Evolutionary conservation across 2,113 vertebrate species (phyloP).

Genomic region (Pristiophorus japonicus): DNA sequence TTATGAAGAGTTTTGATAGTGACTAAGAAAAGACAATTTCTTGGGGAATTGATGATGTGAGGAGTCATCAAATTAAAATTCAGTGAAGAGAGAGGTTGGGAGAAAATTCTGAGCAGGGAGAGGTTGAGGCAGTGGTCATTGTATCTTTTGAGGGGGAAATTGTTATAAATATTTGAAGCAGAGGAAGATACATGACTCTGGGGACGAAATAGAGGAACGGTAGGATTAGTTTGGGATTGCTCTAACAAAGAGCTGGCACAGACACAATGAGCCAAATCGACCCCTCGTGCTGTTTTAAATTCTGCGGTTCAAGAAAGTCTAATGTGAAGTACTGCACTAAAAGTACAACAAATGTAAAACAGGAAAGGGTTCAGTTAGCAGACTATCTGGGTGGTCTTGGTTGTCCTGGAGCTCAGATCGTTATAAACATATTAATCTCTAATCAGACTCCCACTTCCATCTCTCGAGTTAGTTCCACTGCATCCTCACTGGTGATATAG

Average conservation of each 20-base stretch:
- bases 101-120: not conserved
- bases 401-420: not conserved
- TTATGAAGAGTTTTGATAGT: not conserved
- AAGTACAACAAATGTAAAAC: not conserved
- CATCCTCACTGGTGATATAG: not conserved
- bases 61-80: not conserved
- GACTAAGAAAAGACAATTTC: not conserved
- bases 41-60: not conserved
- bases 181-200: not conserved
- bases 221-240: not conserved
- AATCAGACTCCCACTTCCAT: not conserved
- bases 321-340: not conserved
- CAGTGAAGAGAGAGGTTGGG: not conserved
- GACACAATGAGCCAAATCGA: not conserved
- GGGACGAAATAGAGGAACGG: not conserved
- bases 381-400: not conserved
- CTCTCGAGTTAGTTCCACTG: not conserved
- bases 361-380: not conserved
- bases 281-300: not conserved
- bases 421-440: not conserved
- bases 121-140: not conserved
- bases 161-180: not conserved
- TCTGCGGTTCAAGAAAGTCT: not conserved
- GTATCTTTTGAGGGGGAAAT: not conserved
- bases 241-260: not conserved